Evolutionary conservation across 2,888 invertebrate genomes (phyloP), one percentile per base, ranked within the genome.

Genomic region (Mimumesa dahlbomi): DNA sequence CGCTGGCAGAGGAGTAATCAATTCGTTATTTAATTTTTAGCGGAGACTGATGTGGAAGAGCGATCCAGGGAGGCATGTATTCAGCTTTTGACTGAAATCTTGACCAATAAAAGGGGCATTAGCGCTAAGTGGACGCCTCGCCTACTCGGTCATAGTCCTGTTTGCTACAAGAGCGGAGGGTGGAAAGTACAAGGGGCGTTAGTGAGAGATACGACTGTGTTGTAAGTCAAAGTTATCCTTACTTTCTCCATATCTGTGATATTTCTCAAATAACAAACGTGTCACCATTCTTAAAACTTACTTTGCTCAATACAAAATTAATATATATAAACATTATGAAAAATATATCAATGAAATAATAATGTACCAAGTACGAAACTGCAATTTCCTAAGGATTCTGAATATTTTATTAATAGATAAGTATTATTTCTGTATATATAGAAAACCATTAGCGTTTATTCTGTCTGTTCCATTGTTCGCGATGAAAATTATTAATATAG

Each of bases 31-130:
- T 70, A 79, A 76, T 77, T 77, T 77, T 71, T 58, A 48, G 36
- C 46, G 46, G 42, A 62, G 61, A 64, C 50, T 11, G 53, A 67
- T 49, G 57, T 61, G 53, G 43, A 36, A 22, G 62, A 67, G 59
- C 71, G 63, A 72, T 53, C 62, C 43, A 40, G 67, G 56, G 61
- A 52, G 34, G 54, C 71, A 34, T 61, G 68, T 73, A 79, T 77
- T 81, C 79, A 81, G 74, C 81, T 81, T 81, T 82, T 69, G 73
- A 74, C 73, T 82, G 75, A 74, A 79, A 83, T 86, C 83, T 85
- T 86, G 84, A 84, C 87, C 87, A 87, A 87, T 87, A 87, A 87
- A 87, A 85, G 87, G 76, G 77, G 86, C 84, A 87, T 87, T 87
- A 87, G 68, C 81, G 84, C 71, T 86, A 85, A 87, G 87, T 87